A percentile compares a stretch with the other conserved stretches of the same genome.
Conservation (phyloP, 2,113 vertebrate species). For the Nycticorax nycticorax region DNA sequence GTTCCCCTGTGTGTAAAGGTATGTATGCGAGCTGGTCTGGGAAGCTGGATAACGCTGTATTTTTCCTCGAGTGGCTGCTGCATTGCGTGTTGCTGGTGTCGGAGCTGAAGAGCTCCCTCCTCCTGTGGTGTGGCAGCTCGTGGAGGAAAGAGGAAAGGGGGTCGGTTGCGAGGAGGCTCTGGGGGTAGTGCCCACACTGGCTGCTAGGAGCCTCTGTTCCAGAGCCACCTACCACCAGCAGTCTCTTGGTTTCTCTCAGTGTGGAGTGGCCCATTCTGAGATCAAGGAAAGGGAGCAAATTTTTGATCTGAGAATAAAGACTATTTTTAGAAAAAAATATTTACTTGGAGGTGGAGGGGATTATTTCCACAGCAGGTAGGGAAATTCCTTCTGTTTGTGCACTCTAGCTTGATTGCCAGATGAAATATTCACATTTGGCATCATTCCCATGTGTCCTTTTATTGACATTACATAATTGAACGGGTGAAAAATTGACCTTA, state of each 20-base stretch:
- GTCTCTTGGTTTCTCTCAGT: not conserved
- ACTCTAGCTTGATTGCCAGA: not conserved
- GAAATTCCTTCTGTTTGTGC: not conserved
- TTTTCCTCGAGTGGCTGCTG: not conserved
- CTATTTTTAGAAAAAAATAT: not conserved
- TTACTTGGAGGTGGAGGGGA: not conserved
- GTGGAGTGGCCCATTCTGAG: not conserved
- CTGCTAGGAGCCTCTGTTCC: not conserved
- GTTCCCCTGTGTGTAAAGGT: not conserved
- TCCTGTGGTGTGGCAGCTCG: not conserved
- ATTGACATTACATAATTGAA: slow-evolving; percentile 47
- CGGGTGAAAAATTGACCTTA: slow-evolving; percentile 23
- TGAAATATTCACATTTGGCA: slow-evolving; percentile 19
- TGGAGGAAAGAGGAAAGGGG: not conserved
- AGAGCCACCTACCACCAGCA: accelerated
- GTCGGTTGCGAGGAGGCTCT: accelerated
- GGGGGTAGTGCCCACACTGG: not conserved
- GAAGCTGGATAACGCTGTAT: accelerated
- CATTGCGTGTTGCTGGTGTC: not conserved
- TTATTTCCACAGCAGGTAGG: slow-evolving; percentile 7
- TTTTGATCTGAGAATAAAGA: not conserved
- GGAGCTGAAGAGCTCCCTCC: not conserved
- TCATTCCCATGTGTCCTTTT: not conserved
- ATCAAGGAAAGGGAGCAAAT: not conserved
- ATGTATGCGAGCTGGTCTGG: not conserved